Percentiles rank a stretch among this genome's conserved stretches.
phyloP scores from a whole-genome alignment of 1,140 invertebrate genomes.

The Metopolophium dirhodum region DNA sequence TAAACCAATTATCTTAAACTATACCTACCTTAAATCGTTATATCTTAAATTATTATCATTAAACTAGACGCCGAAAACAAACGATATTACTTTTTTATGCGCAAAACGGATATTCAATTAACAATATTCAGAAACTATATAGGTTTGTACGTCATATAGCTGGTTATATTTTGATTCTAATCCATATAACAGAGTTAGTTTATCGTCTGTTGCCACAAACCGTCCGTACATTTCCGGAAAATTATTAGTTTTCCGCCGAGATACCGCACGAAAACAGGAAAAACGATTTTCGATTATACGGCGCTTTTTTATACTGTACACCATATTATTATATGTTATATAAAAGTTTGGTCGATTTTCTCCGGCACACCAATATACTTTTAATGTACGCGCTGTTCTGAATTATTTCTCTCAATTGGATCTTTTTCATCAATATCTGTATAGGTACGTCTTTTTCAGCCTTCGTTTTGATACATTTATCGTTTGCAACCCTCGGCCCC shows the following conservation, averaged over 20 bases:
- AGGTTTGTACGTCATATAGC: background rate
- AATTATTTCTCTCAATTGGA: background rate
- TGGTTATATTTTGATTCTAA: background rate
- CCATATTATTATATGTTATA: background rate
- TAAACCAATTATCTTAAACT: no score
- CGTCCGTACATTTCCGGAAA: background rate
- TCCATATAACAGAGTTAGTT: background rate
- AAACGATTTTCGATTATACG: background rate
- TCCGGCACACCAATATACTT: background rate
- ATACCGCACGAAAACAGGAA: background rate
- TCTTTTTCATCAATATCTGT: slow-evolving; percentile 20
- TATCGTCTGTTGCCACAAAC: background rate
- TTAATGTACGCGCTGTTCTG: background rate
- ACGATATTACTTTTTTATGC: no score
- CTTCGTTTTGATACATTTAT: background rate
- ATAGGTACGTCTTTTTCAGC: slow-evolving; percentile 24
- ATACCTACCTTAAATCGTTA: background rate
- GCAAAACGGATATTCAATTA: no score
- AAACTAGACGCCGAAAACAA: no score
- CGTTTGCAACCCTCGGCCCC: background rate
- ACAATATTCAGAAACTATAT: background rate
- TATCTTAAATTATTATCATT: background rate
- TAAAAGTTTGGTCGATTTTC: background rate
- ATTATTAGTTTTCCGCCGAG: background rate
- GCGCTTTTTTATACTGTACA: background rate